Evolutionary conservation across 2,113 vertebrate species (phyloP).

Genomic region (Ictalurus furcatus): DNA sequence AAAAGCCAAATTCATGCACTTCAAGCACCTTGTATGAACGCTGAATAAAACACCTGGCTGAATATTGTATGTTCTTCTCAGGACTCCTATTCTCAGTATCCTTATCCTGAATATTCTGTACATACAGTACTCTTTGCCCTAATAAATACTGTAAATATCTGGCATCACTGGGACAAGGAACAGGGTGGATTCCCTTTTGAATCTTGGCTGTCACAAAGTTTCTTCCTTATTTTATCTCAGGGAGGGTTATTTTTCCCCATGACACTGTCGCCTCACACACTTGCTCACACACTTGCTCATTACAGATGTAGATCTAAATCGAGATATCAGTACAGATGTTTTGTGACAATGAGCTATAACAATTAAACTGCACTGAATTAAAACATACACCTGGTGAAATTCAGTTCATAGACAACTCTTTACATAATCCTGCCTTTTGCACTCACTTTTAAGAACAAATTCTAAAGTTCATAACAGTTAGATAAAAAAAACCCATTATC

Average conservation of each 20-base stretch:
- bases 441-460: not conserved
- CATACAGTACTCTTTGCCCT: not conserved
- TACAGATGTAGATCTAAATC: not conserved
- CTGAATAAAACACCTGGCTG: not conserved
- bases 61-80: not conserved
- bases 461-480: not conserved
- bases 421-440: not conserved
- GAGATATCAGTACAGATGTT: not conserved
- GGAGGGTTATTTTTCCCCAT: not conserved
- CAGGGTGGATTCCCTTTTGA: not conserved
- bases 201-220: not conserved
- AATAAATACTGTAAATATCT: not conserved
- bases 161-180: not conserved
- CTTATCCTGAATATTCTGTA: not conserved
- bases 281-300: too few species aligned
- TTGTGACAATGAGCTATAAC: not conserved
- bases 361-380: not conserved
- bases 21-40: too few species aligned
- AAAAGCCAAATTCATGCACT: too few species aligned
- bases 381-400: not conserved
- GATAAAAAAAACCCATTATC: not conserved
- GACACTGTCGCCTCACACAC: not conserved
- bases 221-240: not conserved
- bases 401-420: not conserved
- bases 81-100: not conserved